Base-by-base conservation (phyloP, 2,888 invertebrate genomes). In the Polydrusus pterygomalis region DNA sequence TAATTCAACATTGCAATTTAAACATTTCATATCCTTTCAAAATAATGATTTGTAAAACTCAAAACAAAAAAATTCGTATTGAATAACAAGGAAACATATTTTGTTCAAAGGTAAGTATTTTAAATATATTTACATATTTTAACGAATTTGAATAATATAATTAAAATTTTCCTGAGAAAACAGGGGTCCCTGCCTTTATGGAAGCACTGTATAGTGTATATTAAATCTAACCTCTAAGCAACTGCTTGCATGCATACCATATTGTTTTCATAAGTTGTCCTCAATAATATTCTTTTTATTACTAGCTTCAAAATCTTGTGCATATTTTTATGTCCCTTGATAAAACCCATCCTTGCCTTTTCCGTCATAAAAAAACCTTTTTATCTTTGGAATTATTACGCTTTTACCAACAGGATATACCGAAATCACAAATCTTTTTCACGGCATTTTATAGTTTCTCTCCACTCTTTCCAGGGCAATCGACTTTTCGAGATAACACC, bases 361-460 rank as follows among this genome's bases (percentile, higher is more conserved):
- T 63, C 25, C 18, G 40, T 45, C 63, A 63, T 63, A 63, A 63
- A 63, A 63, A 43, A 63, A 45, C 45, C 45, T 45, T 63, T 63
- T 30, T 64, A 47, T 64, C 47, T 64, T 30, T 49, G 49, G 30
- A 64, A 49, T 49, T 64, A 64, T 64, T 47, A 34, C 64, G 49
- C 34, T 25, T 49, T 64, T 47, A 64, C 49, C 45, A 64, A 64
- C 64, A 45, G 64, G 47, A 64, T 64, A 64, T 64, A 49, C 38
- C 30, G 30, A 64, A 64, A 43, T 34, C 68, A 68, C 51, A 68
- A 68, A 68, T 68, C 68, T 34, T 18, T 25, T 30, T 49, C 45
- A 43, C 38, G 54, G 47, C 69, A 49, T 74, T 74, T 74, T 74
- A 74, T 70, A 70, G 74, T 69, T 69, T 70, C 67, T 74, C 54